phyloP scores from a whole-genome alignment of 2,113 vertebrate species.

The Alectura lathami region DNA sequence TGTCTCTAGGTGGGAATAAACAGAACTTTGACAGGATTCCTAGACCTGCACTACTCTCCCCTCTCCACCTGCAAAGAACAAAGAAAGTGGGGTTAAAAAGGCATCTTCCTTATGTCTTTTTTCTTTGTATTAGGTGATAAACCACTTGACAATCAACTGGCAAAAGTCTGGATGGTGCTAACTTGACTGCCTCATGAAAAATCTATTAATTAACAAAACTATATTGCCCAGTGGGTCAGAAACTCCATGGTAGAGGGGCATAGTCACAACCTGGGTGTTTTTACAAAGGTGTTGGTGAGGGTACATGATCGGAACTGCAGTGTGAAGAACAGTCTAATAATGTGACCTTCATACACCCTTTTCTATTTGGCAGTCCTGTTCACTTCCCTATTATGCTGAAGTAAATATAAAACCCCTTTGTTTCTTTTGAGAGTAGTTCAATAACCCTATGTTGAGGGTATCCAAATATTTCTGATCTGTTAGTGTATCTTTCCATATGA shows the following conservation, averaged over 20 bases:
- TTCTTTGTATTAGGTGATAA: not conserved
- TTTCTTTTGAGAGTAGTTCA: not conserved
- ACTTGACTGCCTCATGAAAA: not conserved
- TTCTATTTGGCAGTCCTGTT: not conserved
- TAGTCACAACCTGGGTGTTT: not conserved
- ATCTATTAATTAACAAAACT: not conserved
- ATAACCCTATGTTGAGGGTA: not conserved
- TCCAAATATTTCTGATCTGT: not conserved
- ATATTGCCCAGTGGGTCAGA: not conserved
- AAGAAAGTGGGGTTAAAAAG: not conserved
- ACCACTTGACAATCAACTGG: not conserved
- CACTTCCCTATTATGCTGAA: not conserved
- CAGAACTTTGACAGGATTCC: not conserved
- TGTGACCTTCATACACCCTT: not conserved
- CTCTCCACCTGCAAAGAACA: not conserved
- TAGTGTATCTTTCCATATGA: not conserved
- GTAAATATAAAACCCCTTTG: not conserved
- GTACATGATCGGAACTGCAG: not conserved
- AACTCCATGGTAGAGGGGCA: not conserved
- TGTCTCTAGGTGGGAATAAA: not conserved
- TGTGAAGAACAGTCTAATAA: not conserved
- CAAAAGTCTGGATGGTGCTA: not conserved
- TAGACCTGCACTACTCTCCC: not conserved
- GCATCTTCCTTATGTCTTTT: not conserved
- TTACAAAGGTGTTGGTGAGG: not conserved